Base-by-base conservation (phyloP, 1,140 invertebrate genomes). In the Cylas formicarius region DNA sequence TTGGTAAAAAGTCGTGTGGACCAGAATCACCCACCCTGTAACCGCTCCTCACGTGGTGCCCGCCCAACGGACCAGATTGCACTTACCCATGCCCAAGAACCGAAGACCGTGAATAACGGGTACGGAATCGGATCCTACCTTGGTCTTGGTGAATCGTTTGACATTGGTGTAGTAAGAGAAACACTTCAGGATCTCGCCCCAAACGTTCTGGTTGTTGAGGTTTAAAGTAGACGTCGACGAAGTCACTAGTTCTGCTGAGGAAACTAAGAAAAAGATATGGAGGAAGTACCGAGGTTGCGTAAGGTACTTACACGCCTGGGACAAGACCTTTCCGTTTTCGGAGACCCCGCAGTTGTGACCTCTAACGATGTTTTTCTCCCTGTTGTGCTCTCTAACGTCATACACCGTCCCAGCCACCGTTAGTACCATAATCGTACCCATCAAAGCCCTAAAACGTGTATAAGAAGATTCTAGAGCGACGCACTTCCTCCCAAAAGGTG, bases 151-250 rank as follows among this genome's bases (percentile, higher is more conserved):
- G 35, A 55, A 47, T 16, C 27, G 48, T 29, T 60, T 53, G 10
- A 47, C 39, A 22, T 71, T 73, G 1, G 65, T 58, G 13, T 67
- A 66, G 11, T 67, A 17, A 0, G 71, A 73, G 34, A 72, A 74
- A 38, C 64, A 68, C 10, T 66, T 20, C 4, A 72, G 14, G 8
- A 67, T 41, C 52, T 60, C 47, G 1, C 47, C 55, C 1, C 57
- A 34, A n/a, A 13, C 20, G n/a, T 24, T 42, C 14, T 13, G 9
- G 8, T 28, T n/a, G n/a, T 17, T 21, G 18, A 29, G n/a, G 19
- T 45, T 19, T 41, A 42, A 31, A 17, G 23, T 18, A 0, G 37
- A 38, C 7, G 23, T 18, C 0, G 37, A 38, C 7, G 27, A 23
- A 8, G 28, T 19, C 4, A 50, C 43, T n/a, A 53, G 21, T 39